Percentiles rank a stretch among this genome's conserved stretches.
These are phyloP conservation scores for Mimumesa dahlbomi DNA, from an alignment of 2,888 invertebrate species.

Conservation along the genomic window DNA sequence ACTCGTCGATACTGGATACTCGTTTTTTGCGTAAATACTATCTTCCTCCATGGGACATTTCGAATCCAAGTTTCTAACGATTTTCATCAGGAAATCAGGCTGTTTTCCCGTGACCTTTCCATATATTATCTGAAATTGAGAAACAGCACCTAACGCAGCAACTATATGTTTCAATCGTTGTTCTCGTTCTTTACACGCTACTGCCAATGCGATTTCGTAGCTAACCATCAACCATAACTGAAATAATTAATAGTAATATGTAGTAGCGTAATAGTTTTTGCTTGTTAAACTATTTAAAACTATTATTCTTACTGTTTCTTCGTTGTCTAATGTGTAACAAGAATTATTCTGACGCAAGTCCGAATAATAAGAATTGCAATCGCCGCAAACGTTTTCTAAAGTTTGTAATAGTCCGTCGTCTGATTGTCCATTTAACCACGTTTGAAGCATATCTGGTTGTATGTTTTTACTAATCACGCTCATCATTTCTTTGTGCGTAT, in stretches of 20 bases:
- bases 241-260: constrained; percentile 25
- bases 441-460: constrained; percentile 46
- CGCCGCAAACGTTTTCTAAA: constrained; percentile 50
- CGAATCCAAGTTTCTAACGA: constrained; percentile 64
- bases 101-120: constrained; percentile 33
- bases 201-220: constrained; percentile 68
- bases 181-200: constrained; percentile 55
- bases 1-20: constrained; percentile 62
- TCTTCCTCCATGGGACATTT: constrained; percentile 51
- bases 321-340: constrained; percentile 31
- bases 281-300: background rate
- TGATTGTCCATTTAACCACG: constrained; percentile 63
- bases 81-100: constrained; percentile 54
- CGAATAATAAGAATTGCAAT: constrained; percentile 51
- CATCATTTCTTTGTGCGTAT: constrained; percentile 62
- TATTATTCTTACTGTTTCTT: constrained; percentile 48
- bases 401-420: constrained; percentile 57
- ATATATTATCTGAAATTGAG: constrained; percentile 64
- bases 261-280: background rate
- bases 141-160: constrained; percentile 61
- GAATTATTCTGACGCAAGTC: constrained; percentile 55
- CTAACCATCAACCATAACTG: constrained; percentile 67
- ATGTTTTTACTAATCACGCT: constrained; percentile 33
- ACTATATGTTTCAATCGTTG: constrained; percentile 66
- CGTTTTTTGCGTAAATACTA: constrained; percentile 63